Base-by-base conservation (phyloP, 2,797 vertebrate genomes). In the Acomys russatus region DNA sequence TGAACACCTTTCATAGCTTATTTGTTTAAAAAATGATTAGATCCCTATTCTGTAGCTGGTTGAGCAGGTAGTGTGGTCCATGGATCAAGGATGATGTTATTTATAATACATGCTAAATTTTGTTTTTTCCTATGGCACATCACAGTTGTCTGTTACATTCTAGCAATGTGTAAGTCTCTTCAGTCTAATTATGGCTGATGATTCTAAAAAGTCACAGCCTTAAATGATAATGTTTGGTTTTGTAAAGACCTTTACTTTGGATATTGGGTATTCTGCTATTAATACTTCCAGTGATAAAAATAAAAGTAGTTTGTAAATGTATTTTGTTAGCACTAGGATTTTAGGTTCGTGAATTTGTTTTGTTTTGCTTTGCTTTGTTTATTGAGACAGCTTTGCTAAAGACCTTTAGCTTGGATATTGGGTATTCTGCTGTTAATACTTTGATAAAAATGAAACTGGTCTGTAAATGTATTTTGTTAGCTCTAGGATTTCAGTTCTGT, bases 291-390 rank as follows among this genome's bases (percentile, higher is more conserved):
- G 35, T 66, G 56, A 33, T 71, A 44, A 44, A 44, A 44, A 44
- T 44, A 74, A 70, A 25, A 11, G 38, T 14, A 61, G 9, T 44
- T 25, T 64, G 14, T 64, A 61, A 35, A 10, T 83, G 0, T 38
- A 77, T 76, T 87, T 95, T 92, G 33, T 66, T 83, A 66, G 44
- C 17, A 90, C 1, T 90, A 82, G 86, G 6, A 64, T 90, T 79
- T 94, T 20, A 77, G 63, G 74, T 94, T 12, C 78, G 14, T 74
- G 44, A 44, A 44, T 44, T 44, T 44, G 44, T 44, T 44, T 44
- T 44, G 44, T 44, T 44, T 44, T 44, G 44, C 44, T 44, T 44
- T 44, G 44, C 44, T 44, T 44, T 44, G 44, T 44, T 44, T 44
- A 44, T 44, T 44, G 44, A 44, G 44, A 44, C 44, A 44, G 44